Evolutionary conservation across 2,113 vertebrate genomes (phyloP).

Genomic region (Pomatorhinus ruficollis): DNA sequence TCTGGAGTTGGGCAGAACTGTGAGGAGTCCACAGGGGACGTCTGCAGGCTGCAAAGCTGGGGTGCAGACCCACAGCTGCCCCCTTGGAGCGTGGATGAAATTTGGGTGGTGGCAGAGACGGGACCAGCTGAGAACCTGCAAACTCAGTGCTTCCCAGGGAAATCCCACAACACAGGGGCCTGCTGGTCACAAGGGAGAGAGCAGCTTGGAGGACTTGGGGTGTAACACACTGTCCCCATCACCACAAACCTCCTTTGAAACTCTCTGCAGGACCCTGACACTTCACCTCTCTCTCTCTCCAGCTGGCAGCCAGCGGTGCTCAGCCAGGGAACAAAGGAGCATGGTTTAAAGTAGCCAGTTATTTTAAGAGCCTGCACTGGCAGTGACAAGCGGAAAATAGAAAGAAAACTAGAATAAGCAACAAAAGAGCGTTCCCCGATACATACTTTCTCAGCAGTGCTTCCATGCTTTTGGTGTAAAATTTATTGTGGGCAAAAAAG

Average conservation of each 20-base stretch:
- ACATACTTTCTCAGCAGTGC: neutral
- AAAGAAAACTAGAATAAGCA: constrained; percentile 37
- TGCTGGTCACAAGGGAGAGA: neutral
- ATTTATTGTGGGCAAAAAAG: neutral
- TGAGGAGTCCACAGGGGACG: neutral
- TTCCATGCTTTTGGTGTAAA: neutral
- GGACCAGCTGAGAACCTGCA: neutral
- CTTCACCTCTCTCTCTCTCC: constrained; percentile 4
- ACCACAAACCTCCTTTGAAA: neutral
- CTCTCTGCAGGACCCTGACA: neutral
- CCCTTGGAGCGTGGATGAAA: neutral
- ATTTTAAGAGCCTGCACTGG: constrained; percentile 50
- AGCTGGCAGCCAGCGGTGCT: neutral
- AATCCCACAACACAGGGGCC: neutral
- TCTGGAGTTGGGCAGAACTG: fast-evolving
- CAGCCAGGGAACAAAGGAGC: constrained; percentile 3
- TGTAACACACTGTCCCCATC: neutral
- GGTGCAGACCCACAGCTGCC: fast-evolving
- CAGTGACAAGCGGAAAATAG: constrained; percentile 32
- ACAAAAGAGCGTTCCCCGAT: neutral
- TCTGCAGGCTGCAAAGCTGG: neutral
- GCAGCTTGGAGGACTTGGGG: fast-evolving
- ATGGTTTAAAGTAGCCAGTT: constrained; percentile 17
- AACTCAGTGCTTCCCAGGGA: neutral
- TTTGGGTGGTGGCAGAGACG: neutral